Percentiles rank a stretch among this genome's conserved stretches.
Conservation (phyloP, 2,113 vertebrate species). For the Polypterus bichir region DNA sequence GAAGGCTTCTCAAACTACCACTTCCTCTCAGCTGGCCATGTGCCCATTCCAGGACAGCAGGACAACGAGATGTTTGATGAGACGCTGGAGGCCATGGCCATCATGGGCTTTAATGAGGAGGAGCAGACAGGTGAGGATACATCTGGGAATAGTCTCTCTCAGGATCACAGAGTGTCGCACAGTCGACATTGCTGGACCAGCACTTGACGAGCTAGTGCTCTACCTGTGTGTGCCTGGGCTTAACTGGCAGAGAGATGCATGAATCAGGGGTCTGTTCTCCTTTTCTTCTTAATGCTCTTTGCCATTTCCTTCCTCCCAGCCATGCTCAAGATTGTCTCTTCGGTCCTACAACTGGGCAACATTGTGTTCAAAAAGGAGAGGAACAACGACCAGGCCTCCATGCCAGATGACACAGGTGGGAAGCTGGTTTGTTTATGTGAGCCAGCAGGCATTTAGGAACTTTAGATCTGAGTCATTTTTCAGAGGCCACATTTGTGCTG, state of each 20-base stretch:
- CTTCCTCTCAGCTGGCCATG: slow-evolving; percentile 68
- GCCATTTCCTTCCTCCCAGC: slow-evolving; percentile 41
- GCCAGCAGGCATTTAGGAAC: not conserved
- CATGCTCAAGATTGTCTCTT: slow-evolving; percentile 78
- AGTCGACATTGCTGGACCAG: too few relatives aligned
- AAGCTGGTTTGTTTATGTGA: not conserved
- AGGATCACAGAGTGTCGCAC: too few relatives aligned
- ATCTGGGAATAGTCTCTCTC: not conserved
- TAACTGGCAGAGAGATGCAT: not conserved
- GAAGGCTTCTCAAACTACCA: slow-evolving; percentile 75
- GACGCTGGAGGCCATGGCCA: slow-evolving; percentile 83
- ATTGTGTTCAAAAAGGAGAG: slow-evolving; percentile 89
- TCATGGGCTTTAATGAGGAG: slow-evolving; percentile 86
- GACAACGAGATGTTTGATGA: slow-evolving; percentile 80
- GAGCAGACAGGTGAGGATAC: slow-evolving; percentile 60
- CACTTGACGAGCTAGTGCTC: too few relatives aligned
- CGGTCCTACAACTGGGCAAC: slow-evolving; percentile 84
- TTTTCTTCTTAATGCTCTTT: not conserved
- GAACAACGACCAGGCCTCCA: slow-evolving; percentile 86
- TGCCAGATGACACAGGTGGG: slow-evolving; percentile 89
- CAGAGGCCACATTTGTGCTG: not conserved
- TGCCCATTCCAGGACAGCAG: slow-evolving; percentile 75
- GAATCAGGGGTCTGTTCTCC: slow-evolving; percentile 6
- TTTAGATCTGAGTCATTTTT: not conserved
- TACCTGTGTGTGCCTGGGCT: too few relatives aligned